Evolutionary conservation across 2,113 vertebrate species (phyloP), one percentile per base, ranked within the genome.

Genomic region (Xiphias gladius): DNA sequence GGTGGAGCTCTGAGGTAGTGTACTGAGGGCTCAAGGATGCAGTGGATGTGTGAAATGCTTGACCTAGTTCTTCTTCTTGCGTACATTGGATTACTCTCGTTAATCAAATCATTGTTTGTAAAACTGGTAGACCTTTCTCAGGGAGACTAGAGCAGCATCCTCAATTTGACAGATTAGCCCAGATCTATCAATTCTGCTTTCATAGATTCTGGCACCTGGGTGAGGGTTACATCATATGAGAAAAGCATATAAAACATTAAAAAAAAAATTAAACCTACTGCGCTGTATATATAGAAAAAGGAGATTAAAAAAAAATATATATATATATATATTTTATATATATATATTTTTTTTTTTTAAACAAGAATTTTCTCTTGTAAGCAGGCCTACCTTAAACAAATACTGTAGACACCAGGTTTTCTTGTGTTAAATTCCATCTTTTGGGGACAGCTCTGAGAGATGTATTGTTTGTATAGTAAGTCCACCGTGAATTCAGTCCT

Each of bases 1-100:
- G 76, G 86, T 93, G 93, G 92, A 82, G 55, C 69, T 62, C 12
- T 2, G 54, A 28, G 50, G 90, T 80, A 91, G 66, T 87, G 83
- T 14, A 17, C 39, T 14, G n/a, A 64, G 26, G 26, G 46, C 65
- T 79, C 26, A 41, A 55, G 4, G 19, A 88, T 43, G 73, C 69
- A 32, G 62, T 35, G 55, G 8, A 66, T 72, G 62, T 82, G 73
- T 73, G 35, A 74, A 80, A 91, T 73, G 73, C 81, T 76, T 90
- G 89, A 90, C 92, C 90, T 84, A 90, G 72, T 80, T 91, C 69
- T 58, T 64, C 13, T 24, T 10, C 14, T 58, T n/a, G 22, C 73
- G 50, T 62, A 50, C 62, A 57, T 67, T 16, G 17, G 41, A 61
- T 63, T 13, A 55, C 43, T 79, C 61, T 75, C 76, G 41, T 62